Evolutionary conservation across 2,113 vertebrate species (phyloP), one percentile per base, ranked within the genome.

Genomic region (Ochotona curzoniae): DNA sequence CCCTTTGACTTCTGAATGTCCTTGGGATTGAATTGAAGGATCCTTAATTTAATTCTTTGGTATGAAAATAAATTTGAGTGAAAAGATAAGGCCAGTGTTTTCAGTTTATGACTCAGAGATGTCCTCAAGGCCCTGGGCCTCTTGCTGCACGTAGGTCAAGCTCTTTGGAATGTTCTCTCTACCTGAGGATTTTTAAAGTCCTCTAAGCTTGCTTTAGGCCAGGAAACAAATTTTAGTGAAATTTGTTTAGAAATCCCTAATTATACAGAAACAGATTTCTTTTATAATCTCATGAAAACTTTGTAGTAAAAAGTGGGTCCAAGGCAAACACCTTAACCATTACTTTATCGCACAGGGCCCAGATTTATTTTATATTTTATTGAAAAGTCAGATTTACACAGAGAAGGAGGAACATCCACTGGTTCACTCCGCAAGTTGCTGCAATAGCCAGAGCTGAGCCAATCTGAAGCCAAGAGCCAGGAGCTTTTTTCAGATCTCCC

Each of bases 81-180:
- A 57, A 94, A 66, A 79, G 61, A 61, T 54, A 78, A 83, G 30
- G 4, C n/a, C 70, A 54, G 2, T 30, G 35, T 66, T 20, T 84
- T 44, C 32, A 80, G 35, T 92, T 85, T 35, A 61, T 8, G 61
- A 7, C 25, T 94, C 66, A 57, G 32, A 57, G 44, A 66, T 47
- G 11, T 70, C 51, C 71, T 64, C 79, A 88, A 78, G 28, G 47
- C 18, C 49, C 71, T 49, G 80, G 32, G 21, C 60, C 35, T 83
- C 78, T 71, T 73, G 30, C 54, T 32, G 44, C 44, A 57, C 57
- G 66, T 38, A 51, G 21, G 71, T 44, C 64, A 60, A 54, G 78
- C 71, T 91, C 54, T 71, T 71, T 71, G 71, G 64, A 92, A 88
- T 92, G 64, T 5, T 35, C 13, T 79, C 63, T 47, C 38, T 70